Percentiles rank a stretch among this genome's conserved stretches.
phyloP scores from a whole-genome alignment of 2,888 invertebrate species.

The Drosophila lacicola region DNA sequence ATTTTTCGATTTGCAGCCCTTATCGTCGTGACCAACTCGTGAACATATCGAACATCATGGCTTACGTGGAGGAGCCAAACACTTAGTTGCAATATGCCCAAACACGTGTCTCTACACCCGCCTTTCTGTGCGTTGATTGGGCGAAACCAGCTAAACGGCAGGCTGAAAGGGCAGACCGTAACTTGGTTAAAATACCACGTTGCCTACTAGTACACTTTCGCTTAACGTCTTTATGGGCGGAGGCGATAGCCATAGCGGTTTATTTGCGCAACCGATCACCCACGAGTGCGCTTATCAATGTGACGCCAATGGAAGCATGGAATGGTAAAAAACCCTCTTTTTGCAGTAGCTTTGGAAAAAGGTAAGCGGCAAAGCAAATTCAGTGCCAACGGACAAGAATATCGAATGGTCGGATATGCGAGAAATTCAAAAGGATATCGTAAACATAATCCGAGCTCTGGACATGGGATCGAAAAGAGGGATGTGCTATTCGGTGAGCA shows the following conservation, averaged over 20 bases:
- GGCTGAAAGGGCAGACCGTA: not conserved
- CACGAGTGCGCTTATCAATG: not conserved
- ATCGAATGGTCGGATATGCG: constrained; percentile 1
- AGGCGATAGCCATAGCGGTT: not conserved
- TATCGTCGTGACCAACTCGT: too few relatives aligned
- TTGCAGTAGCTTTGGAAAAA: constrained; percentile 5
- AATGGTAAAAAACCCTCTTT: constrained; percentile 11
- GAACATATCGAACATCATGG: too few relatives aligned
- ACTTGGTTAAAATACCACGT: constrained; percentile 10
- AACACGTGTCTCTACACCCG: too few relatives aligned
- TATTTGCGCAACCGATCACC: not conserved
- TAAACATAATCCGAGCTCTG: too few relatives aligned
- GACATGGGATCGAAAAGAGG: too few relatives aligned
- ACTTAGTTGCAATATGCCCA: too few relatives aligned
- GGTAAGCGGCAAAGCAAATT: not conserved
- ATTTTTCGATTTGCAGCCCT: too few relatives aligned
- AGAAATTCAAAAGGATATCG: not conserved
- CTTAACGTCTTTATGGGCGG: not conserved
- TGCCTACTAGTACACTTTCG: constrained; percentile 1
- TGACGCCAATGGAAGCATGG: constrained; percentile 15
- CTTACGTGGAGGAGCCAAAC: too few relatives aligned
- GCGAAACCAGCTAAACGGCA: not conserved
- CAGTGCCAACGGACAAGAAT: constrained; percentile 2
- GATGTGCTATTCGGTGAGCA: not conserved
- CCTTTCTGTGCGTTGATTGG: too few relatives aligned